Evolutionary conservation across 2,888 invertebrate species (phyloP).

Genomic region (Pyrocoelia pectoralis): DNA sequence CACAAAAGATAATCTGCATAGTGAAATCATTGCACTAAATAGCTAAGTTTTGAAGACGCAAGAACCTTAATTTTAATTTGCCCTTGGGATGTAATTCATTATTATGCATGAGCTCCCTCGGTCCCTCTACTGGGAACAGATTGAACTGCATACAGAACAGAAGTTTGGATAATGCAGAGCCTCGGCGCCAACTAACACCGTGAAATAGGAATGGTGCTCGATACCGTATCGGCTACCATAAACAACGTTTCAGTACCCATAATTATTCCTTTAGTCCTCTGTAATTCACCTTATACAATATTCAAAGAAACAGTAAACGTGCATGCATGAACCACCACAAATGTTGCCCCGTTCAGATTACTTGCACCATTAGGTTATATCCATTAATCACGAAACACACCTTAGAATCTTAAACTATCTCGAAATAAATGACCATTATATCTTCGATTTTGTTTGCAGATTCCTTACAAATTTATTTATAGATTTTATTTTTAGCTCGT

Average conservation of each 20-base stretch:
- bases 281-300: constrained; percentile 39
- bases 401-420: constrained; percentile 40
- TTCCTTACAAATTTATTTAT: neutral
- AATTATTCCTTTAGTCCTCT: constrained; percentile 39
- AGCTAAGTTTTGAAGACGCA: constrained; percentile 61
- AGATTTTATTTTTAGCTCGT: neutral
- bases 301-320: constrained; percentile 36
- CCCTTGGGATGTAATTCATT: constrained; percentile 63
- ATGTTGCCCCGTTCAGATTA: constrained; percentile 35
- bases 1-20: constrained; percentile 56
- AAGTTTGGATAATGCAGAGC: constrained; percentile 56
- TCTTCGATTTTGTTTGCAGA: constrained; percentile 34
- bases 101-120: constrained; percentile 61
- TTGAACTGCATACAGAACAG: constrained; percentile 59
- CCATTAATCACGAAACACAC: constrained; percentile 36
- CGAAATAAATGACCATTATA: constrained; percentile 34
- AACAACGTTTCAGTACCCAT: constrained; percentile 34
- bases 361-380: constrained; percentile 38
- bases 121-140: constrained; percentile 56
- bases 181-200: constrained; percentile 47
- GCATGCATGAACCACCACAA: constrained; percentile 22
- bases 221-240: constrained; percentile 39
- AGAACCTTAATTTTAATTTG: constrained; percentile 63
- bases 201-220: constrained; percentile 49
- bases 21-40: constrained; percentile 62